Conservation (phyloP, 2,888 invertebrate species). For the Nasonia oneida region DNA sequence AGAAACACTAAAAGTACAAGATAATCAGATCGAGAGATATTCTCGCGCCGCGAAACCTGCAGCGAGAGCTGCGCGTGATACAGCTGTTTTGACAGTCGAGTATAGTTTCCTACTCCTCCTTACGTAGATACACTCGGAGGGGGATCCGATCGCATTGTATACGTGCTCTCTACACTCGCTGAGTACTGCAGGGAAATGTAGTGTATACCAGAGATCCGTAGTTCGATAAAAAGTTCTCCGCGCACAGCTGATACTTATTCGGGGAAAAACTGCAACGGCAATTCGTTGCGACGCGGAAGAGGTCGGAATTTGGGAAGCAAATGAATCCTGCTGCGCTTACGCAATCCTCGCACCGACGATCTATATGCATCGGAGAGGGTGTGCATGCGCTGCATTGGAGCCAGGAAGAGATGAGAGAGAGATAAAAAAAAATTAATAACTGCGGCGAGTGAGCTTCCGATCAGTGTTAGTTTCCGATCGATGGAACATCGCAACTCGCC, state of each 20-base stretch:
- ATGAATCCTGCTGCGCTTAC: background rate
- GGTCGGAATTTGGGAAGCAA: constrained; percentile 2
- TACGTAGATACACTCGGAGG: background rate
- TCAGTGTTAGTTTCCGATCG: background rate
- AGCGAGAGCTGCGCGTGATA: background rate
- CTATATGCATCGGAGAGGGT: background rate
- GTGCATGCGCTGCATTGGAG: background rate
- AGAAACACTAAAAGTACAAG: no score
- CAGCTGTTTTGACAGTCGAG: constrained; percentile 1
- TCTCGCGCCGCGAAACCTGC: background rate
- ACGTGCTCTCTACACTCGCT: background rate
- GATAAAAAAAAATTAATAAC: background rate
- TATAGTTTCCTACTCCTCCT: background rate
- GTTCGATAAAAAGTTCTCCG: background rate
- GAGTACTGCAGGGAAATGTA: background rate
- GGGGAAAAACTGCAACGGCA: background rate
- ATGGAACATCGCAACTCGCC: background rate
- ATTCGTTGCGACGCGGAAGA: background rate
- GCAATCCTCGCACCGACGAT: background rate
- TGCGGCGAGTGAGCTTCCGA: background rate
- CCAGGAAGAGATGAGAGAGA: background rate
- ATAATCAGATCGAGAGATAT: background rate
- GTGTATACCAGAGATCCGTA: background rate
- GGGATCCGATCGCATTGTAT: background rate
- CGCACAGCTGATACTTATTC: background rate